A percentile compares a stretch with the other conserved stretches of the same genome.
These are phyloP conservation scores for Emys orbicularis DNA, from an alignment of 2,797 vertebrate genomes.

Conservation along the genomic window DNA sequence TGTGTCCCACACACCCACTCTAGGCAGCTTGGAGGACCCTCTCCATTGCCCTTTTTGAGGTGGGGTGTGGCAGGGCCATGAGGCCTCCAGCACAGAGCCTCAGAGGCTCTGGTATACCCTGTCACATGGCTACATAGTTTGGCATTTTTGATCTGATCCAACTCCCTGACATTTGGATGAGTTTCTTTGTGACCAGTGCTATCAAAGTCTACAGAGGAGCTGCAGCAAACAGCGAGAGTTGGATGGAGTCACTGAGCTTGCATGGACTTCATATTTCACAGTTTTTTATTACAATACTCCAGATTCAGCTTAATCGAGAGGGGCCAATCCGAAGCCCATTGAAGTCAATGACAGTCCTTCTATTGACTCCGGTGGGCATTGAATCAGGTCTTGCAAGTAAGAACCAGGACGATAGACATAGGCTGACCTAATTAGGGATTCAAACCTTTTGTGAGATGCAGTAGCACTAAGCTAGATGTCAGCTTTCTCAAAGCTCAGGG, in stretches of 20 bases:
- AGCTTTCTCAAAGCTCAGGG: background rate
- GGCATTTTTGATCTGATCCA: background rate
- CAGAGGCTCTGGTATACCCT: too few species aligned
- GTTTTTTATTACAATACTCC: fast-evolving
- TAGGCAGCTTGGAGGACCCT: too few species aligned
- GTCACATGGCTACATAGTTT: background rate
- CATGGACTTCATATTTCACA: background rate
- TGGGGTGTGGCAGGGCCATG: too few species aligned
- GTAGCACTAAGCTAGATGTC: background rate
- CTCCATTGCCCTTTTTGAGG: too few species aligned
- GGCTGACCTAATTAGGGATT: fast-evolving
- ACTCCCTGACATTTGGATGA: background rate
- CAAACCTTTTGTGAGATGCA: background rate
- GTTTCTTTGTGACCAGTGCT: background rate
- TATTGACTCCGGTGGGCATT: fast-evolving
- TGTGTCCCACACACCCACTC: too few species aligned
- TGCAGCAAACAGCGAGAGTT: background rate
- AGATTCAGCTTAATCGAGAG: fast-evolving
- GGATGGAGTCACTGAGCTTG: background rate
- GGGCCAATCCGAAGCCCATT: background rate
- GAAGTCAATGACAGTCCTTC: fast-evolving
- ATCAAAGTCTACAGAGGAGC: background rate
- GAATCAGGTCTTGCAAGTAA: background rate
- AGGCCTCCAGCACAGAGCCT: too few species aligned
- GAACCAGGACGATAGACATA: background rate